Percentiles rank a stretch among this genome's conserved stretches.
Conservation (phyloP, 2,888 invertebrate genomes). For the Hyles lineata region DNA sequence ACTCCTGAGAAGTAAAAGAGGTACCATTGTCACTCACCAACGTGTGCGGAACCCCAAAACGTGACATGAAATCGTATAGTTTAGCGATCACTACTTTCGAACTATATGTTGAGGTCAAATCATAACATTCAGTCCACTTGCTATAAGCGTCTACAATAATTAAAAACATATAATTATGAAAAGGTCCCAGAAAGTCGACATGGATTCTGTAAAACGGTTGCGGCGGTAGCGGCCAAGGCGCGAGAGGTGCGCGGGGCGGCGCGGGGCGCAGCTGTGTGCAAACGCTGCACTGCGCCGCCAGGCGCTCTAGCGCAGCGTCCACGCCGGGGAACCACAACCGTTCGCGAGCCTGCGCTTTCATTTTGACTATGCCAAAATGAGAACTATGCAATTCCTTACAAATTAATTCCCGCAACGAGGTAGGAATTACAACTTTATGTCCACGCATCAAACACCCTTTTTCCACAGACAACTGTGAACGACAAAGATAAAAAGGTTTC, state of each 20-base stretch:
- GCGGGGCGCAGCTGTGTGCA: no score
- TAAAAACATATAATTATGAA: conserved; percentile 35
- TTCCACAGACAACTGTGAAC: neutral
- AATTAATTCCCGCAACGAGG: neutral
- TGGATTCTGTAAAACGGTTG: conserved; percentile 39
- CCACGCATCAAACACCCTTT: neutral
- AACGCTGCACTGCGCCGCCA: no score
- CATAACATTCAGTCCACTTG: no score
- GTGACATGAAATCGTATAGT: no score
- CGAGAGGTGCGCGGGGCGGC: conserved; percentile 37
- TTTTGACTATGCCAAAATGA: conserved; percentile 17
- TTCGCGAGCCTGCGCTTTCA: conserved; percentile 15
- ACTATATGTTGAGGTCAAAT: no score
- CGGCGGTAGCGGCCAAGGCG: neutral
- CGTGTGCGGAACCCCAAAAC: neutral
- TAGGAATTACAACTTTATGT: no score
- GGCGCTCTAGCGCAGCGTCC: no score
- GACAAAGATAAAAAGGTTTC: conserved; percentile 1
- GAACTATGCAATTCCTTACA: conserved; percentile 15
- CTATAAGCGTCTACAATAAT: neutral
- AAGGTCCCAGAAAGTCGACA: conserved; percentile 43
- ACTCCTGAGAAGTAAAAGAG: conserved; percentile 31
- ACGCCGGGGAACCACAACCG: no score
- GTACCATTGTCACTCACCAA: conserved; percentile 34
- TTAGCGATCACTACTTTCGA: no score